Evolutionary conservation across 1,140 invertebrate species (phyloP).

Genomic region (Drosophila sproati): DNA sequence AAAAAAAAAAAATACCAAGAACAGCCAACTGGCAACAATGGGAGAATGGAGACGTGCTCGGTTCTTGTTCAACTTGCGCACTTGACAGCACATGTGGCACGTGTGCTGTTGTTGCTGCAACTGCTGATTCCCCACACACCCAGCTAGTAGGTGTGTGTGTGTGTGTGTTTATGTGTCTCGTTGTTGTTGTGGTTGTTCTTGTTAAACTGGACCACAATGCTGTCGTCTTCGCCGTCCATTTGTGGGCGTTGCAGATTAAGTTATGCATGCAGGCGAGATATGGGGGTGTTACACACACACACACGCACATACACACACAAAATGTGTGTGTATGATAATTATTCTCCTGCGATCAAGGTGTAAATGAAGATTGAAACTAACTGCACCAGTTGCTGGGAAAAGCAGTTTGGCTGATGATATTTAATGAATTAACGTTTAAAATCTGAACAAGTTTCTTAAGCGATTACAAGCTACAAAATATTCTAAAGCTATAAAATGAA

Average conservation of each 20-base stretch:
- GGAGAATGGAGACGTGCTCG: conserved; percentile 41
- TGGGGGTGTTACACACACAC: conserved; percentile 24
- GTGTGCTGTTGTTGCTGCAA: conserved; percentile 52
- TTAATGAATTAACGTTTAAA: background rate
- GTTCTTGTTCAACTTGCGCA: conserved; percentile 61
- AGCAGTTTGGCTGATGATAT: background rate
- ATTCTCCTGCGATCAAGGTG: conserved; percentile 45
- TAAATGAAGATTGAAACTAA: conserved; percentile 53
- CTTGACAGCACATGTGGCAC: conserved; percentile 79
- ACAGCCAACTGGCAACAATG: conserved; percentile 50
- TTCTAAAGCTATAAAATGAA: background rate
- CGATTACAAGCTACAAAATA: too few relatives aligned
- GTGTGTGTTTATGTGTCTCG: background rate
- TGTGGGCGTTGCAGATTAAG: conserved; percentile 27
- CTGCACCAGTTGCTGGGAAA: conserved; percentile 20
- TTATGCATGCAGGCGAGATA: conserved; percentile 3
- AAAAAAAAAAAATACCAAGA: conserved; percentile 39
- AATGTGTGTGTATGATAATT: too few relatives aligned
- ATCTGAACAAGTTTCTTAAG: background rate
- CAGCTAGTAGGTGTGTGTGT: conserved; percentile 18
- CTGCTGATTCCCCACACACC: conserved; percentile 8
- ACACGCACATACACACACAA: background rate
- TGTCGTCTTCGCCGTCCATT: background rate
- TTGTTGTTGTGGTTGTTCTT: background rate
- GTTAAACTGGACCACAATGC: conserved; percentile 8